Evolutionary conservation across 2,888 invertebrate species (phyloP).

Genomic region (Itoplectis maculator): DNA sequence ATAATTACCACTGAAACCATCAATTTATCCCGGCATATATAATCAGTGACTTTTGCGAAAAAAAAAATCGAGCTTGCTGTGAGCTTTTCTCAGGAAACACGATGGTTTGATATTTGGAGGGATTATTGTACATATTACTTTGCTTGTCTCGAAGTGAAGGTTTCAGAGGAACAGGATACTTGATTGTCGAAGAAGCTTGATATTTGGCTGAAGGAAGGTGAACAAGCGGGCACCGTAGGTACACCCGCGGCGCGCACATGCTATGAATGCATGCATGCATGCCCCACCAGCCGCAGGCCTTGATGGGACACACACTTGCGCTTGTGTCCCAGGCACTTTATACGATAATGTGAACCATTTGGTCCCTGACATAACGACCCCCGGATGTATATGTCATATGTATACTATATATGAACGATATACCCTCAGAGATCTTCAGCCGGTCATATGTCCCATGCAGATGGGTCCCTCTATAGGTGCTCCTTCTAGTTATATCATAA

Average conservation of each 20-base stretch:
- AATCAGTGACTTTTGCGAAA: too few relatives aligned
- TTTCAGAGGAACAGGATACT: constrained; percentile 22
- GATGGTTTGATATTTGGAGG: not conserved
- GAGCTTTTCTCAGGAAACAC: too few relatives aligned
- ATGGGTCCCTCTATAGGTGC: constrained; percentile 64
- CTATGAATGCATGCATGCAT: constrained; percentile 65
- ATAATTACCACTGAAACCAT: not conserved
- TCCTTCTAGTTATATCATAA: constrained; percentile 51
- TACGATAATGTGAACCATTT: constrained; percentile 74
- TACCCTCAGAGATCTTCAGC: constrained; percentile 57
- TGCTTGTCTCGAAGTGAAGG: not conserved
- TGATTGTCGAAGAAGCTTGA: constrained; percentile 33
- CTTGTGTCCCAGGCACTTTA: constrained; percentile 67
- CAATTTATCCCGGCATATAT: too few relatives aligned
- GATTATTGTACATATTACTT: constrained; percentile 5
- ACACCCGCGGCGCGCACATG: constrained; percentile 44
- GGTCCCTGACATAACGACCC: constrained; percentile 71
- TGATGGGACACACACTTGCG: constrained; percentile 52
- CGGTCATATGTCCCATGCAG: constrained; percentile 66
- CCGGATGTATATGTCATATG: constrained; percentile 47
- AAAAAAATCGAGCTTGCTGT: too few relatives aligned
- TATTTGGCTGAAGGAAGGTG: constrained; percentile 20
- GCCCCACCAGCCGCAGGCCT: constrained; percentile 53
- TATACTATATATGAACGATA: constrained; percentile 20
- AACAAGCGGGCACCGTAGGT: constrained; percentile 30